Conservation (phyloP, 2,113 vertebrate genomes). For the Todiramphus chloris region DNA sequence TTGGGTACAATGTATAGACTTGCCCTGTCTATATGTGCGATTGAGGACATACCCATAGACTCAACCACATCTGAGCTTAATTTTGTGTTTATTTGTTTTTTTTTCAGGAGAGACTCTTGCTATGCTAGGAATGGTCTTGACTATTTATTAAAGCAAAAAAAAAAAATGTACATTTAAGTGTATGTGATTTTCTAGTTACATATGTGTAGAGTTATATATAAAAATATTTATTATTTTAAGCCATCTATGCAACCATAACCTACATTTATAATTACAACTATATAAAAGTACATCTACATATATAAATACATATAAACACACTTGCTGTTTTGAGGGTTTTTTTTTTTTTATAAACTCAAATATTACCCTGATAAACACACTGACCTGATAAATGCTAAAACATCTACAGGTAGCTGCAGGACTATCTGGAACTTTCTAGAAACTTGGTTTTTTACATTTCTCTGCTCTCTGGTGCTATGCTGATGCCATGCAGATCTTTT, state of each 20-base stretch:
- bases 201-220: not conserved
- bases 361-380: not conserved
- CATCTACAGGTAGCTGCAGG: not conserved
- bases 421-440: not conserved
- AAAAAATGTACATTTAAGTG: not conserved
- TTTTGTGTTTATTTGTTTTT: not conserved
- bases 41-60: accelerated
- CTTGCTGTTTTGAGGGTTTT: not conserved
- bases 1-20: not conserved
- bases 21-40: too few species aligned
- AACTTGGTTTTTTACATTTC: not conserved
- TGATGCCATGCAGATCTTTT: not conserved
- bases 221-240: not conserved
- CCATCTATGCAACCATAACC: not conserved
- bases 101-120: not conserved
- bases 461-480: not conserved
- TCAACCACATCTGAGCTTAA: not conserved
- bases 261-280: not conserved
- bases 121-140: not conserved
- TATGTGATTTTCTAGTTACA: not conserved
- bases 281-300: not conserved
- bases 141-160: not conserved
- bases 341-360: not conserved
- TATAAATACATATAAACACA: not conserved
- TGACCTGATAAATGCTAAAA: not conserved